Conservation (phyloP, 2,888 invertebrate genomes). For the Coenonympha arcania region DNA sequence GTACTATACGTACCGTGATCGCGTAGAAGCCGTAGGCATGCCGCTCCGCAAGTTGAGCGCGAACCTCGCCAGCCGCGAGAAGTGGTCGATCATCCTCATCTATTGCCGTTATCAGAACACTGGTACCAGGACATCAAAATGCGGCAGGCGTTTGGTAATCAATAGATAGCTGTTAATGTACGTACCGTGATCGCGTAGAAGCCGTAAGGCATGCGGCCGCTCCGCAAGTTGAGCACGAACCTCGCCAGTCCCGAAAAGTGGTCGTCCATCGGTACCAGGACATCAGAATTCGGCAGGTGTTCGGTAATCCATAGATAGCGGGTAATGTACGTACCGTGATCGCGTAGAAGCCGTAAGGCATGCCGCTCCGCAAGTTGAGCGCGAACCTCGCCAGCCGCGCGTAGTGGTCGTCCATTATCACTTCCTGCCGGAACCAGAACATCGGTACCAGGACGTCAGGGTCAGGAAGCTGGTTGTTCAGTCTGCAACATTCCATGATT, state of each 20-base stretch:
- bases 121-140: no score
- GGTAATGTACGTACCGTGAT: conserved; percentile 49
- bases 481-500: conserved; percentile 32
- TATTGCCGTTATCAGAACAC: no score
- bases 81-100: no score
- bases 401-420: conserved; percentile 73
- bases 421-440: conserved; percentile 84
- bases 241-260: conserved; percentile 73
- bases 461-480: conserved; percentile 55
- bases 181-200: conserved; percentile 68
- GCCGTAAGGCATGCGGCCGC: conserved; percentile 69
- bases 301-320: no score
- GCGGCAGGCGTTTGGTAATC: no score
- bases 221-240: conserved; percentile 65
- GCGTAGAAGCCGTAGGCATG: no score
- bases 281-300: no score
- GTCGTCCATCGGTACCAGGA: conserved; percentile 78
- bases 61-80: no score
- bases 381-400: conserved; percentile 71
- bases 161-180: no score
- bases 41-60: no score
- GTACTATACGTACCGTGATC: no score
- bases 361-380: conserved; percentile 65
- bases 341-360: conserved; percentile 71
- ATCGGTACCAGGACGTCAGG: conserved; percentile 78